A percentile compares a stretch with the other conserved stretches of the same genome.
phyloP scores from a whole-genome alignment of 2,797 vertebrate species.

The Cirrhinus molitorella region DNA sequence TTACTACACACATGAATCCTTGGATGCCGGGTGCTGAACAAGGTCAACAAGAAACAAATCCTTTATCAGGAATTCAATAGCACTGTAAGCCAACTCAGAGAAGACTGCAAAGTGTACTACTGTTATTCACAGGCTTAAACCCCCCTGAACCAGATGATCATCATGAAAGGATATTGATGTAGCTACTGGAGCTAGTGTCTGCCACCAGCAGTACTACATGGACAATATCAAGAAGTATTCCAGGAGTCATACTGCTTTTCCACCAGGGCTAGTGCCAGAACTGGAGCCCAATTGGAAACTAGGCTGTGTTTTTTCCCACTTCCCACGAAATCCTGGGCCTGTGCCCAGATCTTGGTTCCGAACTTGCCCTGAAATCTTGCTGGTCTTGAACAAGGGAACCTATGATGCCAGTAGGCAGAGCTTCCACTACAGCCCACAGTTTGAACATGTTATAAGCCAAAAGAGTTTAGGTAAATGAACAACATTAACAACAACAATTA shows the following conservation, averaged over 20 bases:
- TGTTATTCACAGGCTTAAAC: neutral
- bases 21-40: neutral
- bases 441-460: too few relatives aligned
- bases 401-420: too few relatives aligned
- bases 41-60: slow-evolving; percentile 1
- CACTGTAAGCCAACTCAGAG: neutral
- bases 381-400: too few relatives aligned
- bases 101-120: neutral
- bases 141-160: neutral
- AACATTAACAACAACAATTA: too few relatives aligned
- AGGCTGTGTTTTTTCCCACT: too few relatives aligned
- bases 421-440: too few relatives aligned
- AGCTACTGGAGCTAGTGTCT: neutral
- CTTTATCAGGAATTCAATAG: neutral
- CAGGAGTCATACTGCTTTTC: neutral
- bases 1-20: neutral
- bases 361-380: too few relatives aligned
- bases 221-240: neutral
- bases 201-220: neutral
- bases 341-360: too few relatives aligned
- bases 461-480: too few relatives aligned
- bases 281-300: too few relatives aligned
- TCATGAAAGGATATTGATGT: neutral
- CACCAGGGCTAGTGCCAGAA: too few relatives aligned
- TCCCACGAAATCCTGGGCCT: too few relatives aligned